Base-by-base conservation (phyloP, 2,888 invertebrate species). In the Macrostomum cliftonense region DNA sequence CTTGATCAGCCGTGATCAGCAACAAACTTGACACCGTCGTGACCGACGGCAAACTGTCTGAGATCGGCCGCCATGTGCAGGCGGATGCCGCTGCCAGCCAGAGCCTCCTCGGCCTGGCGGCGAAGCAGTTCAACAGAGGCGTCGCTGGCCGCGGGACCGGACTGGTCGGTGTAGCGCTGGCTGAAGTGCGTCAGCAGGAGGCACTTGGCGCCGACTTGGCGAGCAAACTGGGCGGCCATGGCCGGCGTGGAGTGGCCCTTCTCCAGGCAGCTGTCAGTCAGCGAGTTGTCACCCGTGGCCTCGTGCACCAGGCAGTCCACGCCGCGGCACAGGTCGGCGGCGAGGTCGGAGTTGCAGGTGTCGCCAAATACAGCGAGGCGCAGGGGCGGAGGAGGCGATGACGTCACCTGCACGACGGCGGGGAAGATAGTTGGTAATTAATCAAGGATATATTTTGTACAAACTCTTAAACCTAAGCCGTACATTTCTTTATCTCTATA, bases 191-290 rank as follows among this genome's bases (percentile, higher is more conserved):
- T 68, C 16, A 72, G 52, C 37, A 72, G 57, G 13, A 72, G 57
- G n/a, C 57, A 54, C 52, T 58, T 59, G 4, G 64, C 69, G 36
- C 57, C 52, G 20, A 64, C 57, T 11, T 52, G 49, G 37, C 58
- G 52, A 12, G 70, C 70, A 57, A 71, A 63, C 28, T 55, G 52
- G 2, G 64, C 70, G 19, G 70, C 70, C 68, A 70, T 68, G 20
- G 46, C 64, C 40, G 72, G 70, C 5, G 71, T 72, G 2, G 71
- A 72, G 53, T 72, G 72, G 1, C 71, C 71, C 57, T 64, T 64
- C 50, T 64, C 61, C 14, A 65, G 45, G 19, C 68, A 68, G 51
- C 63, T 65, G 21, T 64, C 63, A 46, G 56, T 50, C 49, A 63
- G 47, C 5, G 56, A 54, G 53, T 71, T 61, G 46, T 67, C 64